Percentiles rank a stretch among this genome's conserved stretches.
Conservation (phyloP, 2,113 vertebrate genomes). For the Oreochromis aureus region DNA sequence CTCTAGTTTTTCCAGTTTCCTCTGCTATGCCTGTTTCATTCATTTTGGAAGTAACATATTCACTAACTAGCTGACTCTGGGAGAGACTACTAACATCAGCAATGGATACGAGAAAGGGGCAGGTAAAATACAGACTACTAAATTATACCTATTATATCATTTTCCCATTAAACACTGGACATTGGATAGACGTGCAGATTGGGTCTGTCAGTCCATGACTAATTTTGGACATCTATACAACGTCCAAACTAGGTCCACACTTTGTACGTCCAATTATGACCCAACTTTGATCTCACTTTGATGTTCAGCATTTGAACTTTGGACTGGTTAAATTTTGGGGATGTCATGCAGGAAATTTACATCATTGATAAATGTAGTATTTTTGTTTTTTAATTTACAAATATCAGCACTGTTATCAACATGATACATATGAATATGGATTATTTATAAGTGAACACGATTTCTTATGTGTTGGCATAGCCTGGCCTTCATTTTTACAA, state of each 20-base stretch:
- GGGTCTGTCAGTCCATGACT: neutral
- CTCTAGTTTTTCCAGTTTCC: neutral
- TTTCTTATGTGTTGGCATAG: neutral
- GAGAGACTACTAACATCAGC: neutral
- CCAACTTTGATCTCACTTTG: neutral
- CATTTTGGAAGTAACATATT: neutral
- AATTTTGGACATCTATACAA: neutral
- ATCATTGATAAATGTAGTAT: neutral
- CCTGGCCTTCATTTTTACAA: neutral
- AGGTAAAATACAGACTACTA: neutral
- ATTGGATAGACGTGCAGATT: neutral
- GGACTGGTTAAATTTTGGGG: neutral
- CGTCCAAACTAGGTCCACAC: neutral
- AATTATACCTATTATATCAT: neutral
- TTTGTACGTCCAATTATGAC: neutral
- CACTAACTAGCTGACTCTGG: neutral
- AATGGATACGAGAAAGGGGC: neutral
- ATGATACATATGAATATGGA: neutral
- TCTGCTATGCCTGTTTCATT: neutral
- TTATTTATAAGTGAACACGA: rapidly evolving
- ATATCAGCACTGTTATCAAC: neutral
- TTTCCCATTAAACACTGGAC: neutral
- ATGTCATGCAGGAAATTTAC: neutral
- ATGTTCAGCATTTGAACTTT: neutral
- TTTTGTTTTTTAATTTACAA: rapidly evolving